Base-by-base conservation (phyloP, 1,140 invertebrate species). In the Episyrphus balteatus region DNA sequence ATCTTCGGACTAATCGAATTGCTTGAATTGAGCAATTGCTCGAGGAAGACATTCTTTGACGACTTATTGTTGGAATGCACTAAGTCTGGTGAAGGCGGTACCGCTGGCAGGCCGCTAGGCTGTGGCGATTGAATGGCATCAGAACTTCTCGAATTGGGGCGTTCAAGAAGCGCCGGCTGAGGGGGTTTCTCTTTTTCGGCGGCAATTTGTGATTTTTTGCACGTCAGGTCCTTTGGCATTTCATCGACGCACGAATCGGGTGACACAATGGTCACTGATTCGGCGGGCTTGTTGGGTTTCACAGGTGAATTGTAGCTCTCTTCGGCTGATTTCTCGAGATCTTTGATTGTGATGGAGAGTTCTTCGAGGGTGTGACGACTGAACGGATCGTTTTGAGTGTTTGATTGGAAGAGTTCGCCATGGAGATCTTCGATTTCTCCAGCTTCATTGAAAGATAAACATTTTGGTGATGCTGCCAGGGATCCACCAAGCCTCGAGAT, bases 91-190 rank as follows among this genome's bases (percentile, higher is more conserved):
- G 77, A 78, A 5, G 73, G 75, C 15, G 75, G 75, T 14, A 78
- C 70, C 13, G 77, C 75, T 26, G 80, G 77, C 33, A 82, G 77
- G 2, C 77, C 78, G 51, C 76, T 81, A 1, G 79, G 77, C 48
- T 80, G 79, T 0, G 80, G 78, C 2, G 80, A 81, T 46, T 78
- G 76, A 59, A 77, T 75, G 12, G 79, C 75, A 47, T 79, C 76
- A 0, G 78, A 79, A 50, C 74, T 74, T 46, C 76, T 72, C 0
- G 79, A 79, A 5, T 71, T 70, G 33, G 77, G 74, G 33, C 77
- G 64, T 3, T 73, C 71, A 70, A 60, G 18, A 70, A 67, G 45
- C 57, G 21, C 21, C 8, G 21, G 21, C 21, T 26, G 62, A 44
- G 70, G 54, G 42, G 66, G 55, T 45, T 70, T 71, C 14, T 44